Conservation (phyloP, 2,797 vertebrate species). For the Onychomys arenicola region DNA sequence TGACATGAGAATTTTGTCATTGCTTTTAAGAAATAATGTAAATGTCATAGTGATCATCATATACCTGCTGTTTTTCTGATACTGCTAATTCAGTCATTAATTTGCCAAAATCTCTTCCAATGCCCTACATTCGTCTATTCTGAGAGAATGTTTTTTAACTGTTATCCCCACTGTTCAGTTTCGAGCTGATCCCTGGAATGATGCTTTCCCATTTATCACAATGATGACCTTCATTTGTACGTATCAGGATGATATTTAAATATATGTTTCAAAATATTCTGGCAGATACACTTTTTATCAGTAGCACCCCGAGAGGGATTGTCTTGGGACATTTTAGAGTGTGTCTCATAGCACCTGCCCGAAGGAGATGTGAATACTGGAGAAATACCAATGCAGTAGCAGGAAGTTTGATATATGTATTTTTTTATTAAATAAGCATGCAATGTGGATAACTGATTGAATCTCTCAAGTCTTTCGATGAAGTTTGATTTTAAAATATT, state of each 20-base stretch:
- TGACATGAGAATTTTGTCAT: not conserved
- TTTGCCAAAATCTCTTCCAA: not conserved
- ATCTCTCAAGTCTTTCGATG: slow-evolving; percentile 26
- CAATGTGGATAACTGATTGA: not conserved
- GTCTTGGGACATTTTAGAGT: not conserved
- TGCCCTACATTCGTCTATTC: not conserved
- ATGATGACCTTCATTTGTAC: not conserved
- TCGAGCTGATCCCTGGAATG: not conserved
- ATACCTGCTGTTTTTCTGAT: not conserved
- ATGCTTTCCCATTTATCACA: not conserved
- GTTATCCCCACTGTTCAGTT: not conserved
- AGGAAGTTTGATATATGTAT: not conserved
- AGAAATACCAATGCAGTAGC: not conserved
- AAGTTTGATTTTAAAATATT: slow-evolving; percentile 61
- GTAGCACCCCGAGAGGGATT: not conserved
- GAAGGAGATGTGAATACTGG: not conserved
- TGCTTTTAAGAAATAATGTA: not conserved
- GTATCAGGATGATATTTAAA: not conserved
- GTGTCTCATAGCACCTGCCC: not conserved
- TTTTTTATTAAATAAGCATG: slow-evolving; percentile 28
- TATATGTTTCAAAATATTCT: slow-evolving; percentile 37
- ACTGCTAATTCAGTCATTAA: not conserved
- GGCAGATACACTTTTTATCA: not conserved
- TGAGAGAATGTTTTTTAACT: not conserved
- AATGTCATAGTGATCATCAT: not conserved